Evolutionary conservation across 2,888 invertebrate species (phyloP).

Genomic region (Omphaloscelis lunosa): DNA sequence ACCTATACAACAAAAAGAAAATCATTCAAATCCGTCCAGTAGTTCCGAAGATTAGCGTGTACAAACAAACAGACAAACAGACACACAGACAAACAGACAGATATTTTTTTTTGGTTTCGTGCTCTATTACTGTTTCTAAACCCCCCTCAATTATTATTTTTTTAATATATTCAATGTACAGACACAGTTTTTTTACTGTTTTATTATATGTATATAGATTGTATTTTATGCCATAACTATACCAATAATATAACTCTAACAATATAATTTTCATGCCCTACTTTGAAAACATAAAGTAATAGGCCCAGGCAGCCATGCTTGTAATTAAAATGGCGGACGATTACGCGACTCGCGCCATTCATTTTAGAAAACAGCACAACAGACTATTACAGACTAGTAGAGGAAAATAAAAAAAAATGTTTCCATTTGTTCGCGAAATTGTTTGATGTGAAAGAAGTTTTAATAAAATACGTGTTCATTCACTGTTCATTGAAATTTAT

Average conservation of each 20-base stretch:
- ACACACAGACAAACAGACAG: no score
- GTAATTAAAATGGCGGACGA: conserved; percentile 43
- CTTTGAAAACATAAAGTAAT: conserved; percentile 9
- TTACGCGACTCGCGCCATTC: conserved; percentile 19
- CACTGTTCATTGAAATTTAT: conserved; percentile 27
- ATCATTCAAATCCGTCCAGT: no score
- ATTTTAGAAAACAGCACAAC: conserved; percentile 14
- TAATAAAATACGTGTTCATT: conserved; percentile 40
- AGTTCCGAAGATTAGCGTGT: no score
- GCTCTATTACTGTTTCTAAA: no score
- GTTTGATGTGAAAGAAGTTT: conserved; percentile 29
- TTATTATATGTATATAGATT: no score
- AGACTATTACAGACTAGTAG: not conserved
- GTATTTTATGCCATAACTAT: not conserved
- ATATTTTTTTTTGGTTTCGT: no score
- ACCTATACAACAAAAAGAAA: no score
- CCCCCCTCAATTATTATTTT: no score
- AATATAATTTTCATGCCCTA: not conserved
- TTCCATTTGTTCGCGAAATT: conserved; percentile 26
- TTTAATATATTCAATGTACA: no score
- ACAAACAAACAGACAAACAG: no score
- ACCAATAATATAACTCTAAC: not conserved
- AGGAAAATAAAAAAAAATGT: conserved; percentile 33
- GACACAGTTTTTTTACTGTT: no score
- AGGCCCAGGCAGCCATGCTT: conserved; percentile 32